Evolutionary conservation across 2,797 vertebrate genomes (phyloP).

Genomic region (Eulemur coronatus): DNA sequence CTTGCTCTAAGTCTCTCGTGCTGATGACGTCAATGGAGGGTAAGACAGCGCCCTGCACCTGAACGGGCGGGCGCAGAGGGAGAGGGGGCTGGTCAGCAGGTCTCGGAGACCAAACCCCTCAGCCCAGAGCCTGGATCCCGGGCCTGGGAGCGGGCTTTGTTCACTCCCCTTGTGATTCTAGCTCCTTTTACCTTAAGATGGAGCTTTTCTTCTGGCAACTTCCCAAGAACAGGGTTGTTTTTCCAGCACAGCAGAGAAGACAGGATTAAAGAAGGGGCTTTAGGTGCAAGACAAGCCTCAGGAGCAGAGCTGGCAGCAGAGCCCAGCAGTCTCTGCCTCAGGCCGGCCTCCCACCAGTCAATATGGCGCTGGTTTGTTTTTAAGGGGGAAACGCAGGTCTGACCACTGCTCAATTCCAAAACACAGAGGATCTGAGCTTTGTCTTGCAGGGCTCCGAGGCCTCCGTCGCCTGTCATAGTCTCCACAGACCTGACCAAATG

Average conservation of each 20-base stretch:
- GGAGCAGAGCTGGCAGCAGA: background rate
- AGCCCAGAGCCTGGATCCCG: background rate
- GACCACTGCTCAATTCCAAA: background rate
- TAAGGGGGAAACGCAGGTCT: background rate
- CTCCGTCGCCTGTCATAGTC: background rate
- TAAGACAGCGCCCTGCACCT: background rate
- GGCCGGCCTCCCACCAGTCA: background rate
- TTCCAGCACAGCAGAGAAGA: background rate
- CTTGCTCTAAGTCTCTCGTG: background rate
- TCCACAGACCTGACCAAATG: too few relatives aligned
- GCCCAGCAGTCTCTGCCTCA: background rate
- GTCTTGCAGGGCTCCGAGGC: background rate
- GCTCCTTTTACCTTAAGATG: background rate
- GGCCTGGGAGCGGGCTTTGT: background rate
- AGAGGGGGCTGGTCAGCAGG: background rate
- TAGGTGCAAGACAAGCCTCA: background rate
- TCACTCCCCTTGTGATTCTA: background rate
- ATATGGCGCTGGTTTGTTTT: background rate
- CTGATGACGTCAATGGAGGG: background rate
- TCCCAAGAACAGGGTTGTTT: background rate
- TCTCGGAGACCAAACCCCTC: background rate
- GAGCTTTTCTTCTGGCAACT: background rate
- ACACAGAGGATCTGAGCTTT: background rate
- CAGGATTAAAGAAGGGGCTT: background rate
- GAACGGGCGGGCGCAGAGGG: rapidly evolving